A percentile compares a stretch with the other conserved stretches of the same genome.
These are phyloP conservation scores for Drosophila albomicans DNA, from an alignment of 1,140 invertebrate species.

Conservation along the genomic window DNA sequence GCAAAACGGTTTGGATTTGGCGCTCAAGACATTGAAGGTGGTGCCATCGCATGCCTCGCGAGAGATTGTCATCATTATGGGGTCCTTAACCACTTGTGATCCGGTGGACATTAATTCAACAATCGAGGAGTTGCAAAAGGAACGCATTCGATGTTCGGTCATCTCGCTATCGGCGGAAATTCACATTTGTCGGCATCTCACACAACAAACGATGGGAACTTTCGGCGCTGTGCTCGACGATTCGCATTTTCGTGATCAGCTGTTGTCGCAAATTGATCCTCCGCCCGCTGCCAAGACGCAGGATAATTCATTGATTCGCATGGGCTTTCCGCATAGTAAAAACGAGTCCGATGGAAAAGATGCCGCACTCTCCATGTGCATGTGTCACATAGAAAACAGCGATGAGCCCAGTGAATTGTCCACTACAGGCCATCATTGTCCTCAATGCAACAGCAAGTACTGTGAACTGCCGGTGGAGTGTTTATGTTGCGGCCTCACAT, in stretches of 20 bases:
- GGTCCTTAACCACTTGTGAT: conserved; percentile 98
- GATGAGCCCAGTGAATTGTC: conserved; percentile 88
- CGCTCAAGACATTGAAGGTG: conserved; percentile 93
- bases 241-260: conserved; percentile 93
- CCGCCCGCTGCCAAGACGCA: conserved; percentile 92
- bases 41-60: conserved; percentile 97
- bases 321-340: conserved; percentile 94
- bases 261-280: conserved; percentile 93
- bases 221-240: conserved; percentile 91
- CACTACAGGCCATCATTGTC: conserved; percentile 95
- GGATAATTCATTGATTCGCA: conserved; percentile 94
- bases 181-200: conserved; percentile 93
- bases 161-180: conserved; percentile 98
- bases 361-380: conserved; percentile 91
- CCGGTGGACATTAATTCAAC: conserved; percentile 96
- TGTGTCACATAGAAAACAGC: conserved; percentile 94
- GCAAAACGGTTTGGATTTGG: conserved; percentile 97
- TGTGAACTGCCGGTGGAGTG: conserved; percentile 99
- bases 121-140: conserved; percentile 89
- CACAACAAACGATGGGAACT: conserved; percentile 89
- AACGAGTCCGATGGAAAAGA: conserved; percentile 87
- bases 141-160: conserved; percentile 95
- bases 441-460: conserved; percentile 98
- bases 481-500: conserved; percentile 95
- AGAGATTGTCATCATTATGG: conserved; percentile 96